These are phyloP conservation scores for Nasonia longicornis DNA, from an alignment of 1,140 invertebrate species.

Conservation along the genomic window DNA sequence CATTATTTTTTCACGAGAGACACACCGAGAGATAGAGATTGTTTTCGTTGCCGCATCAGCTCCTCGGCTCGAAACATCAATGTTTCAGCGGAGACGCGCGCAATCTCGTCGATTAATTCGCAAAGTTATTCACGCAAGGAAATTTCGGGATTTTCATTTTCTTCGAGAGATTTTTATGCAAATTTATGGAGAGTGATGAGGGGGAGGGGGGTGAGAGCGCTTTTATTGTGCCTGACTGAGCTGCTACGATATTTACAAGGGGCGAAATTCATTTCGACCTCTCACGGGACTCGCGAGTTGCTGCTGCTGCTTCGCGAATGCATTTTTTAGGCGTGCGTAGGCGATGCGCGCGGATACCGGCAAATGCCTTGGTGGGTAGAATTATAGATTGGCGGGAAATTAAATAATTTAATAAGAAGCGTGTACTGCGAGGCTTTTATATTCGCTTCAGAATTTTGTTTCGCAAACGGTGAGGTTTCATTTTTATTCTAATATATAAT, in stretches of 20 bases:
- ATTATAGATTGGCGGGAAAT: not conserved
- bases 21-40: not conserved
- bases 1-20: slow-evolving; percentile 12
- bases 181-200: not conserved
- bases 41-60: slow-evolving; percentile 6
- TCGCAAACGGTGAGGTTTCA: too few species aligned
- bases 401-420: not conserved
- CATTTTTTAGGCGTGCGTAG: slow-evolving; percentile 7
- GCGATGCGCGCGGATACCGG: not conserved
- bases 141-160: slow-evolving; percentile 39
- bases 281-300: not conserved
- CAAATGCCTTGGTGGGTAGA: too few species aligned
- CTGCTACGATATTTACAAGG: not conserved
- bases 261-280: slow-evolving; percentile 5
- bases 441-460: too few species aligned
- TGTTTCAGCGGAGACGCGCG: not conserved
- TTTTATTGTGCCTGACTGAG: not conserved
- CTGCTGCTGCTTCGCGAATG: not conserved
- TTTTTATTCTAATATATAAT: too few species aligned
- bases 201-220: too few species aligned
- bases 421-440: not conserved
- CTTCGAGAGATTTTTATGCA: slow-evolving; percentile 50
- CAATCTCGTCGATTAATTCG: slow-evolving; percentile 9
- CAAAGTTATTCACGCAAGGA: not conserved
- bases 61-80: not conserved